A percentile compares a stretch with the other conserved stretches of the same genome.
These are phyloP conservation scores for Macropis europaea DNA, from an alignment of 2,888 invertebrate species.

Conservation along the genomic window DNA sequence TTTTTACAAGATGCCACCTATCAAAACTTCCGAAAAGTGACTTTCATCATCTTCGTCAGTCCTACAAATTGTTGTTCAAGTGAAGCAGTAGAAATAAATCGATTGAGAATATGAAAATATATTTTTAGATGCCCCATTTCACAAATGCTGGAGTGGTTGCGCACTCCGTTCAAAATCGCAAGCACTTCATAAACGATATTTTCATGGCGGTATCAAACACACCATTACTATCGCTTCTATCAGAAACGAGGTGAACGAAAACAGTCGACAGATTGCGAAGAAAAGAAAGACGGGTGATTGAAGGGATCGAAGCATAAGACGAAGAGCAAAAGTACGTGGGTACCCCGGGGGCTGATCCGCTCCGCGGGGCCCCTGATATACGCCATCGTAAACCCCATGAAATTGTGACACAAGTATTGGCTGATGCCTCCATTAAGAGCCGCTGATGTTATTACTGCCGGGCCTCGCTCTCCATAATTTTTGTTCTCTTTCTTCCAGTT, in stretches of 20 bases:
- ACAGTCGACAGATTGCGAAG: background rate
- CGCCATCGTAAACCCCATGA: conserved; percentile 72
- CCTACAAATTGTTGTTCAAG: too few relatives aligned
- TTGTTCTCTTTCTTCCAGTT: conserved; percentile 43
- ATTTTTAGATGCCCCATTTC: background rate
- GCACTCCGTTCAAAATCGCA: conserved; percentile 6
- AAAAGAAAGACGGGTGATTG: conserved; percentile 16
- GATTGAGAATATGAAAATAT: background rate
- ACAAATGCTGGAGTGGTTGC: background rate
- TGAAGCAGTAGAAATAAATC: too few relatives aligned
- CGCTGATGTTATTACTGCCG: conserved; percentile 63
- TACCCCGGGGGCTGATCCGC: conserved; percentile 63
- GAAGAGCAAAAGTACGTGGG: conserved; percentile 40
- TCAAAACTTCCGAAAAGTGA: too few relatives aligned
- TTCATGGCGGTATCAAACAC: conserved; percentile 65
- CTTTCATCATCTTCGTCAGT: too few relatives aligned
- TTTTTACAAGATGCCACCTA: too few relatives aligned
- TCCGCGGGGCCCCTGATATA: conserved; percentile 69
- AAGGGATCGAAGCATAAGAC: conserved; percentile 34
- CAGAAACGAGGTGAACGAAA: conserved; percentile 29
- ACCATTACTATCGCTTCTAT: conserved; percentile 35
- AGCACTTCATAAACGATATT: conserved; percentile 50
- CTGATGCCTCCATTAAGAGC: conserved; percentile 73
- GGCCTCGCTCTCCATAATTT: conserved; percentile 49
- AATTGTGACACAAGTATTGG: conserved; percentile 71